Evolutionary conservation across 2,113 vertebrate species (phyloP).

Genomic region (Lucifuga dentata): DNA sequence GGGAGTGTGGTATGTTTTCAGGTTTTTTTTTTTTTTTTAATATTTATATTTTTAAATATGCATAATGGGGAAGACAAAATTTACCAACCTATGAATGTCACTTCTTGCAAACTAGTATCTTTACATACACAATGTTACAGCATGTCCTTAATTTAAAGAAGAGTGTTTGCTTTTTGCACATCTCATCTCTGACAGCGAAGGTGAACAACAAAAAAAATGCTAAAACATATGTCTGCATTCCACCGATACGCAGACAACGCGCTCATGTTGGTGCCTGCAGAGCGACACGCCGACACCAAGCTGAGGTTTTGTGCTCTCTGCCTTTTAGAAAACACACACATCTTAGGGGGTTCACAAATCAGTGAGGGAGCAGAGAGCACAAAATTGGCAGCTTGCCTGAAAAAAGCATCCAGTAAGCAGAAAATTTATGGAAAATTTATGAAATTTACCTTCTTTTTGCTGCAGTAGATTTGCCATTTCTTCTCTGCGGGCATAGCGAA

Average conservation of each 20-base stretch:
- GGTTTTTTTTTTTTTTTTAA: no score
- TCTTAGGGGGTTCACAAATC: slow-evolving; percentile 44
- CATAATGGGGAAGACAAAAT: no score
- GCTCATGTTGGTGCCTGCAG: slow-evolving; percentile 12
- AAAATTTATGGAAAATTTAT: neutral
- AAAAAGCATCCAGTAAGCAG: slow-evolving; percentile 1
- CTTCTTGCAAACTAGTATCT: no score
- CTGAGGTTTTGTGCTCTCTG: slow-evolving; percentile 9
- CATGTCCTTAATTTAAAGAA: neutral
- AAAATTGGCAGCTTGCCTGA: slow-evolving; percentile 30
- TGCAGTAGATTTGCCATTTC: slow-evolving; percentile 92
- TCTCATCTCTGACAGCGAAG: neutral
- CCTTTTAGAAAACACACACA: slow-evolving; percentile 17
- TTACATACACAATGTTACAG: no score
- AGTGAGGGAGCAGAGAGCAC: slow-evolving; percentile 8
- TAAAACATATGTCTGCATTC: slow-evolving; percentile 8
- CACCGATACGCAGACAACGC: slow-evolving; percentile 21
- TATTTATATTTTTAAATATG: no score
- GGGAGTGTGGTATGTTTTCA: no score
- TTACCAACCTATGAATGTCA: no score
- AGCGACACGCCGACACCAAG: neutral
- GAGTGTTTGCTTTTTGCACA: neutral
- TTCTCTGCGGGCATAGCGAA: slow-evolving; percentile 94
- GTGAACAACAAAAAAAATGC: slow-evolving; percentile 17
- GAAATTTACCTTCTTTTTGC: slow-evolving; percentile 98